These are phyloP conservation scores for Tetramorium bicarinatum DNA, from an alignment of 2,888 invertebrate species.

Conservation along the genomic window DNA sequence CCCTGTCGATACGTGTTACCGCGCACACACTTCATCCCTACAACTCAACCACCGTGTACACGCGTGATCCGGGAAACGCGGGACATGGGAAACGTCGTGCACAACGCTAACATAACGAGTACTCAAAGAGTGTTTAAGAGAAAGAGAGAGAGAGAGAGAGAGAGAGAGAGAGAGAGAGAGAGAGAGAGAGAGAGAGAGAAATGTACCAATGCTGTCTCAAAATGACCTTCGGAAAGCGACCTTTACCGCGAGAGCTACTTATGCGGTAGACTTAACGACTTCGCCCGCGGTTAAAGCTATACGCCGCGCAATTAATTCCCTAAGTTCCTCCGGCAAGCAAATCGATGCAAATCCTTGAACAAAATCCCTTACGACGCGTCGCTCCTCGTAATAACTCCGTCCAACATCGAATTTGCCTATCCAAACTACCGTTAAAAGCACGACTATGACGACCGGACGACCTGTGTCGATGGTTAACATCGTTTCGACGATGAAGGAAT, in stretches of 20 bases:
- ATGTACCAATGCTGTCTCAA: neutral
- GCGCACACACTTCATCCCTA: constrained; percentile 36
- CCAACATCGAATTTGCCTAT: constrained; percentile 52
- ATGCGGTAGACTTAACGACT: constrained; percentile 47
- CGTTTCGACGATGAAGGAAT: neutral
- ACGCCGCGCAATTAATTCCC: constrained; percentile 53
- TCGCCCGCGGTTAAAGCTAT: constrained; percentile 41
- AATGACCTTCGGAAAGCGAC: constrained; percentile 36
- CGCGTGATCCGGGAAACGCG: constrained; percentile 16
- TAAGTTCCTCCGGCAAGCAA: constrained; percentile 27
- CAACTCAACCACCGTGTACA: constrained; percentile 17
- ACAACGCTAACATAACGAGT: neutral
- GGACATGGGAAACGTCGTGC: constrained; percentile 13
- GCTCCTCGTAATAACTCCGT: constrained; percentile 41
- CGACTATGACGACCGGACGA: constrained; percentile 5
- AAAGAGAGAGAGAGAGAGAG: neutral
- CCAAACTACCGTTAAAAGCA: constrained; percentile 45
- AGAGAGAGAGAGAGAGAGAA: neutral
- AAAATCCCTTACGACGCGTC: constrained; percentile 44
- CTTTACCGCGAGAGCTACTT: constrained; percentile 51
- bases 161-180: neutral
- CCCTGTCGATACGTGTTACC: constrained; percentile 71
- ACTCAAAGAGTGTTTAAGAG: neutral
- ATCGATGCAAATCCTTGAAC: constrained; percentile 54
- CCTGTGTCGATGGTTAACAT: constrained; percentile 26